Conservation (phyloP, 2,113 vertebrate species). For the Mobula hypostoma region DNA sequence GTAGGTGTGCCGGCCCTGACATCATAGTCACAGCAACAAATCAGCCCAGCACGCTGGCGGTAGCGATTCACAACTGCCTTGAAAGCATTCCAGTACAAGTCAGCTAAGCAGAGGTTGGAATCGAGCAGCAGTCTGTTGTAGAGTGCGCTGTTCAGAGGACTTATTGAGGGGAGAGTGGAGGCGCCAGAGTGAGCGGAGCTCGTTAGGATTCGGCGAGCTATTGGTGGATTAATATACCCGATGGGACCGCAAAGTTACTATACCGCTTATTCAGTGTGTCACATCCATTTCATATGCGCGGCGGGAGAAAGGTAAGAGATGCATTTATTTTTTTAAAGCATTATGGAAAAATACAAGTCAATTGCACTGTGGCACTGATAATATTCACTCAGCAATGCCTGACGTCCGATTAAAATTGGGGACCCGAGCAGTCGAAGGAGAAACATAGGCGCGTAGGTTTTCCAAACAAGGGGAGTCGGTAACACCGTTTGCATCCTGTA, state of each 20-base stretch:
- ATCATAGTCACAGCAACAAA: constrained; percentile 19
- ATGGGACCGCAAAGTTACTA: not conserved
- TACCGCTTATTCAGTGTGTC: not conserved
- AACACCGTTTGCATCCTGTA: not conserved
- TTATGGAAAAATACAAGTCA: not conserved
- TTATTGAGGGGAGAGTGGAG: not conserved
- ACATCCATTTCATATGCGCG: not conserved
- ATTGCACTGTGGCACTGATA: not conserved
- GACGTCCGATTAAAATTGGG: too few species aligned
- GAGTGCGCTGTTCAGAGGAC: not conserved
- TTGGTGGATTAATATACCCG: constrained; percentile 7
- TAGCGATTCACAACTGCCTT: not conserved
- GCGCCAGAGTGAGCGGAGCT: not conserved
- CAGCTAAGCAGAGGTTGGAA: not conserved
- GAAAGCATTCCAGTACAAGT: constrained; percentile 25
- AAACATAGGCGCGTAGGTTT: too few species aligned
- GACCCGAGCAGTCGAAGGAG: too few species aligned
- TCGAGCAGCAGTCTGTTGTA: not conserved
- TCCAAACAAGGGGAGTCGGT: not conserved
- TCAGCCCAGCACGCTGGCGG: constrained; percentile 23
- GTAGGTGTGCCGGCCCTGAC: constrained; percentile 30
- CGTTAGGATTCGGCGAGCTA: not conserved
- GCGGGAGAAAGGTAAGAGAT: not conserved
- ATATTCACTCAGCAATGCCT: not conserved
- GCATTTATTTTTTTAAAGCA: not conserved